Evolutionary conservation across 1,140 invertebrate species (phyloP).

Genomic region (Carcinoscorpius rotundicauda): DNA sequence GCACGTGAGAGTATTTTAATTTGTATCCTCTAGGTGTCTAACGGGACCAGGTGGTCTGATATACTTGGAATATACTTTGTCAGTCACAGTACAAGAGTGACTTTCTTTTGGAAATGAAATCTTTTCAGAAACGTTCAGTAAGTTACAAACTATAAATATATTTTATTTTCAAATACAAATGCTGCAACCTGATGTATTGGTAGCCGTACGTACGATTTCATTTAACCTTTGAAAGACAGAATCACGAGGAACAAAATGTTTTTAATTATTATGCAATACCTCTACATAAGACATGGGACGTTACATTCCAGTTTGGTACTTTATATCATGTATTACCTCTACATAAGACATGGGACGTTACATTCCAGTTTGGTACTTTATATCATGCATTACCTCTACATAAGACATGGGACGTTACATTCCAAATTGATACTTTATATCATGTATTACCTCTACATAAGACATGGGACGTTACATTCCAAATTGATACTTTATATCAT

Average conservation of each 20-base stretch:
- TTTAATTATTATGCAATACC: conserved; percentile 26
- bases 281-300: conserved; percentile 93
- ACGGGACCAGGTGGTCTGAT: too few species aligned
- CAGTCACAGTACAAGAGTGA: too few species aligned
- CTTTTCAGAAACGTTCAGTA: too few species aligned
- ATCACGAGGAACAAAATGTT: conserved; percentile 14
- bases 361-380: conserved; percentile 28
- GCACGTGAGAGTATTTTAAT: too few species aligned
- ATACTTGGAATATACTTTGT: too few species aligned
- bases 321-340: conserved; percentile 40
- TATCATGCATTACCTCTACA: conserved; percentile 46
- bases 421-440: conserved; percentile 23
- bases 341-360: conserved; percentile 89
- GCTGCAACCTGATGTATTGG: too few species aligned
- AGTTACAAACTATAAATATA: too few species aligned
- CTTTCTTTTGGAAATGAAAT: too few species aligned
- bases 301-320: conserved; percentile 35
- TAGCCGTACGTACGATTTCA: too few species aligned
- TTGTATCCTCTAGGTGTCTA: too few species aligned
- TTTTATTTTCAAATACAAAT: too few species aligned
- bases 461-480: conserved; percentile 72
- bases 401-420: conserved; percentile 85
- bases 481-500: conserved; percentile 23
- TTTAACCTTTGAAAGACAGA: too few species aligned
- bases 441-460: conserved; percentile 56